These are phyloP conservation scores for Papilio polytes DNA, from an alignment of 1,140 invertebrate species.

Conservation along the genomic window DNA sequence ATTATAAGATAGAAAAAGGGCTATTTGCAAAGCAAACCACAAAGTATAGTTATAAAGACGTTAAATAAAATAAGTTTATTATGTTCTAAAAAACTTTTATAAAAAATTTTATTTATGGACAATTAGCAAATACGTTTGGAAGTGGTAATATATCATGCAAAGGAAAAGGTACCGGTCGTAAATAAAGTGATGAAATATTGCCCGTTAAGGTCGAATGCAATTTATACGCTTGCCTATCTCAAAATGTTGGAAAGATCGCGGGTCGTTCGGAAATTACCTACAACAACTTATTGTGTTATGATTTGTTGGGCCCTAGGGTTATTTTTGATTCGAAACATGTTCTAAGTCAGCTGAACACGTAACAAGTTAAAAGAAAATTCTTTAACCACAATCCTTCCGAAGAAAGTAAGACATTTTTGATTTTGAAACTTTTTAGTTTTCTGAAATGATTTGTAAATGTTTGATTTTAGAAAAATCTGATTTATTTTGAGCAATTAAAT, in stretches of 20 bases:
- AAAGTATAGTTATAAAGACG: not conserved
- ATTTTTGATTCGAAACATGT: constrained; percentile 73
- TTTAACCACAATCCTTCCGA: constrained; percentile 40
- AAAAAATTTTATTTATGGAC: constrained; percentile 23
- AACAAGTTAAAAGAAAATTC: constrained; percentile 73
- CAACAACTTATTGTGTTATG: constrained; percentile 80
- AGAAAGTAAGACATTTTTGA: not conserved
- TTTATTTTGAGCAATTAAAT: not conserved
- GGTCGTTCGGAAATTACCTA: constrained; percentile 71
- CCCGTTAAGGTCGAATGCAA: constrained; percentile 77
- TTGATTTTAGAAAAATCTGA: not conserved
- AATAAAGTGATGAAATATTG: constrained; percentile 79
- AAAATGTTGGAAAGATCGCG: constrained; percentile 69
- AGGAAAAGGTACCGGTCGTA: constrained; percentile 64
- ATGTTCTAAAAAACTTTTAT: constrained; percentile 32
- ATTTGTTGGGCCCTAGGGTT: constrained; percentile 78
- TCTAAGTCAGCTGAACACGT: constrained; percentile 67
- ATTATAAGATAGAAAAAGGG: too few relatives aligned
- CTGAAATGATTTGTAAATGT: not conserved
- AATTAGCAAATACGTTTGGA: constrained; percentile 30
- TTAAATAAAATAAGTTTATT: not conserved
- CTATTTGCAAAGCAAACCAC: not conserved
- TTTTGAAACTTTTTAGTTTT: not conserved
- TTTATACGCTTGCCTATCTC: constrained; percentile 75
- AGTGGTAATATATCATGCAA: constrained; percentile 44